Evolutionary conservation across 2,113 vertebrate genomes (phyloP).

Genomic region (Stigmatopora argus): DNA sequence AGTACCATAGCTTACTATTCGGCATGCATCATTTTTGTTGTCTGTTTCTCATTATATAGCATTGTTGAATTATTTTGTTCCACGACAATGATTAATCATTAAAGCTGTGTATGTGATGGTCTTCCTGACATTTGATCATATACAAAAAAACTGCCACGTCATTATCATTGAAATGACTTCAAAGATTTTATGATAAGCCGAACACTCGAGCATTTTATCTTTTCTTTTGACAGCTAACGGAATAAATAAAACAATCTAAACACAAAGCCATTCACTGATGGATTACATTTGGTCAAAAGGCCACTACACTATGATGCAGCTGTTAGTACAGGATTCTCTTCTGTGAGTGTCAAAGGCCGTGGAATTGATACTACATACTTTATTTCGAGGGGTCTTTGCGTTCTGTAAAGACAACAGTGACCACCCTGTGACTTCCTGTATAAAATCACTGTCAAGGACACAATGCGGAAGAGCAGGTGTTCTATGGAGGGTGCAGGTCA

Average conservation of each 20-base stretch:
- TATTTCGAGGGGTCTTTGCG: constrained; percentile 53
- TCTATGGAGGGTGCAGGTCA: constrained; percentile 5
- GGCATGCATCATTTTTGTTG: not conserved
- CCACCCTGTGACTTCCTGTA: constrained; percentile 35
- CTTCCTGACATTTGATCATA: not conserved
- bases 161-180: not conserved
- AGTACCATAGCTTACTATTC: not conserved
- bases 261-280: not conserved
- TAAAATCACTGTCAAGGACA: not conserved
- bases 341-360: constrained; percentile 42
- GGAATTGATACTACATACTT: constrained; percentile 58
- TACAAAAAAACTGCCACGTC: not conserved
- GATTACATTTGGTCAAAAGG: not conserved
- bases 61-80: not conserved
- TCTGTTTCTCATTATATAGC: not conserved
- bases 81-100: not conserved
- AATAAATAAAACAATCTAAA: constrained; percentile 11
- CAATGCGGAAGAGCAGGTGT: constrained; percentile 30
- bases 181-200: not conserved
- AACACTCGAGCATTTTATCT: constrained; percentile 2
- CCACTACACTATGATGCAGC: constrained; percentile 14
- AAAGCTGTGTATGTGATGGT: not conserved
- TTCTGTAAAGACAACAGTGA: constrained; percentile 32
- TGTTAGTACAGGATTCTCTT: constrained; percentile 18
- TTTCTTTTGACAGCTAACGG: constrained; percentile 14